Base-by-base conservation (phyloP, 2,113 vertebrate genomes). In the Athene noctua region DNA sequence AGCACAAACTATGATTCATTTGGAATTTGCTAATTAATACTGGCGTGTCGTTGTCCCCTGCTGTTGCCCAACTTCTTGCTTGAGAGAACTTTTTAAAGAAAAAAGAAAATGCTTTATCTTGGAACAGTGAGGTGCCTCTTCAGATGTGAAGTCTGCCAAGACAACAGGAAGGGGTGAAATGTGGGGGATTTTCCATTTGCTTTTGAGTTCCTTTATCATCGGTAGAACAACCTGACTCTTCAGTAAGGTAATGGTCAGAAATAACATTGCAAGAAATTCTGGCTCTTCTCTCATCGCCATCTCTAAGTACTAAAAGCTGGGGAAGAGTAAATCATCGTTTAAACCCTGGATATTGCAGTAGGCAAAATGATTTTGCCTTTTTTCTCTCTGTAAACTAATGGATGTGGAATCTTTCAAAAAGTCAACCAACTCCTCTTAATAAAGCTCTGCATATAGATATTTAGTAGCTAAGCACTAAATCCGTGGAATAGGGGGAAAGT, bases 391-490 rank as follows among this genome's bases (percentile, higher is more conserved):
- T 85, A 73, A 96, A 83, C 94, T 95, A 95, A 94, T 94, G 91
- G 89, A 96, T 91, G 75, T 91, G 91, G 80, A 94, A 74, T 92
- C 91, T 96, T 80, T 96, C 74, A 91, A 44, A 88, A 97, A 95
- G 85, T 94, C 95, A 97, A 94, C 80, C 93, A 90, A 78, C 94
- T 93, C 74, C 36, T 91, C 90, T 85, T 96, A 87, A 92, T 97
- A 97, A 96, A 94, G 91, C 93, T 96, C 82, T 94, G 94, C 86
- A 95, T 92, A 63, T 72, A 88, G 92, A 93, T 96, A 80, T 92
- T 96, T 96, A 96, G 92, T 86, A 96, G 89, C 96, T 96, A 96
- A 96, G 92, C 83, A 72, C 82, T 97, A 97, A 96, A 97, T 97
- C 96, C 91, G 87, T 36, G 90, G 91, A 94, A 82, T 40, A 73